These are phyloP conservation scores for Platorchestia sp. DNA, from an alignment of 1,140 invertebrate species.

Conservation along the genomic window DNA sequence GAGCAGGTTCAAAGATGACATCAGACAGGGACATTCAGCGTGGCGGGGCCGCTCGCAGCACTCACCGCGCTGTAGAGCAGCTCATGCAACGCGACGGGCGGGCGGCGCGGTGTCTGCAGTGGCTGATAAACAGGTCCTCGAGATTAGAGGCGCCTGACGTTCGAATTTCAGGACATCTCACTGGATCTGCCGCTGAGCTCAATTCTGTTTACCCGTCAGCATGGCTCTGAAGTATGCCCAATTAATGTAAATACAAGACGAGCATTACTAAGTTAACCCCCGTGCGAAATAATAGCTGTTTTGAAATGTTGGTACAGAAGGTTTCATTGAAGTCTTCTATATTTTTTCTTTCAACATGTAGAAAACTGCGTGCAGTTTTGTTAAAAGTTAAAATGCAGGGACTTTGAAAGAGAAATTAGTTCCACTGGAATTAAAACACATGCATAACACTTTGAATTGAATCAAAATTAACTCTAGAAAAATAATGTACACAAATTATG, in stretches of 20 bases:
- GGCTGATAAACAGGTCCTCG: neutral
- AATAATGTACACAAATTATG: neutral
- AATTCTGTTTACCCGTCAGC: neutral
- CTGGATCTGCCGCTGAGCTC: neutral
- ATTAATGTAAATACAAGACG: neutral
- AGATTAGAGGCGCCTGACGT: neutral
- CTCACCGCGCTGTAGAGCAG: neutral
- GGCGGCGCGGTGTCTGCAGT: neutral
- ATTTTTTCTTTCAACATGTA: neutral
- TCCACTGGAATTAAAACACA: no score
- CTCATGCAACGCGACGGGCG: neutral
- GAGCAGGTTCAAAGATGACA: neutral
- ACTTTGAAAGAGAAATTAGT: neutral
- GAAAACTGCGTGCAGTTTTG: neutral
- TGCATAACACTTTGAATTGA: neutral
- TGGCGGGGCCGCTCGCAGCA: no score
- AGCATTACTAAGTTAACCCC: neutral
- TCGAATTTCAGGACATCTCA: neutral
- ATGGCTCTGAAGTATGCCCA: neutral
- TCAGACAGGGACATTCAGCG: neutral
- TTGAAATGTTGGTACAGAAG: neutral
- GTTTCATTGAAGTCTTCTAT: neutral
- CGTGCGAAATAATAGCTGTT: neutral
- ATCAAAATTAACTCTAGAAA: neutral
- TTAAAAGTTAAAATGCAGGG: neutral